These are phyloP conservation scores for Melanotaenia boesemani DNA, from an alignment of 2,797 vertebrate genomes.

Conservation along the genomic window DNA sequence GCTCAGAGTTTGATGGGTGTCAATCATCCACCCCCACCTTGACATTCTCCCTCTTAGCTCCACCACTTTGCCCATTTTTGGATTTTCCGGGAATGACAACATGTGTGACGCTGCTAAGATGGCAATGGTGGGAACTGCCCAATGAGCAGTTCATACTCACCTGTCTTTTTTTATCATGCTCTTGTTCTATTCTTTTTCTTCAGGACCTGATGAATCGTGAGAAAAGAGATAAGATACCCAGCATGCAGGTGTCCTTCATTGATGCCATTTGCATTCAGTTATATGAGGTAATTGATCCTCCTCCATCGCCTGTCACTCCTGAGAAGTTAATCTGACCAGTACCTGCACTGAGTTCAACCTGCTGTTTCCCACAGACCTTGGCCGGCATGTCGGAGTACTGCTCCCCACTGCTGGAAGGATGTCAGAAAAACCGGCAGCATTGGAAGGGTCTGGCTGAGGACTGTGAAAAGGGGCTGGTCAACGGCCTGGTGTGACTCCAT, in stretches of 20 bases:
- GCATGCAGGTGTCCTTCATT: slow-evolving; percentile 99
- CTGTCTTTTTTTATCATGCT: background rate
- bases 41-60: too few relatives aligned
- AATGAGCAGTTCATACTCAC: too few relatives aligned
- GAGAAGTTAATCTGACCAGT: background rate
- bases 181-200: slow-evolving; percentile 13
- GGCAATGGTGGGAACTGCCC: too few relatives aligned
- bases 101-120: too few relatives aligned
- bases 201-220: slow-evolving; percentile 99
- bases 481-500: slow-evolving; percentile 79
- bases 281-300: slow-evolving; percentile 88
- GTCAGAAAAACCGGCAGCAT: slow-evolving; percentile 92
- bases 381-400: slow-evolving; percentile 89
- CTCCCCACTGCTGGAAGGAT: slow-evolving; percentile 94
- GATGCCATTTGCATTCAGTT: slow-evolving; percentile 95
- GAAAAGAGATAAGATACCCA: slow-evolving; percentile 97
- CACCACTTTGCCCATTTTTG: too few relatives aligned
- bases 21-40: too few relatives aligned
- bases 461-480: slow-evolving; percentile 86
- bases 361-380: slow-evolving; percentile 85
- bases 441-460: slow-evolving; percentile 94
- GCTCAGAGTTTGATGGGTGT: too few relatives aligned
- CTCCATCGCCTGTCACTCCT: background rate
- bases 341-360: background rate
- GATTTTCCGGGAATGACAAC: too few relatives aligned